A percentile compares a stretch with the other conserved stretches of the same genome.
Conservation (phyloP, 2,797 vertebrate species). For the Hypotaenidia philippensis region DNA sequence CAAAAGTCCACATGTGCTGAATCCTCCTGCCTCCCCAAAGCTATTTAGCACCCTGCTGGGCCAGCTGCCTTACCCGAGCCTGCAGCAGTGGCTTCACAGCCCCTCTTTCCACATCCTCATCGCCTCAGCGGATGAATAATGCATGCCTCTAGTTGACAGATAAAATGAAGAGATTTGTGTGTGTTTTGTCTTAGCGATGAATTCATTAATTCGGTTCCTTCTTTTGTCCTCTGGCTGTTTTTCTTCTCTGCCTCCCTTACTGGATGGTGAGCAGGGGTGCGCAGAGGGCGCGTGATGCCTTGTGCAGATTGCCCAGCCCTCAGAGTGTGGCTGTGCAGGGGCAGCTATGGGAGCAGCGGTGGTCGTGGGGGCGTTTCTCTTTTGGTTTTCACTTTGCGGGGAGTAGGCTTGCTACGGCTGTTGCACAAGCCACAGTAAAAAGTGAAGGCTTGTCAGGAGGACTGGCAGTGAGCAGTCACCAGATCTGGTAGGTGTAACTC, state of each 20-base stretch:
- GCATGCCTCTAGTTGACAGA: constrained; percentile 64
- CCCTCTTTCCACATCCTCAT: constrained; percentile 49
- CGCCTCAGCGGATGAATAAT: constrained; percentile 75
- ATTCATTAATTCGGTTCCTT: constrained; percentile 76
- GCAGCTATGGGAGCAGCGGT: neutral
- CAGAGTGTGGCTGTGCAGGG: neutral
- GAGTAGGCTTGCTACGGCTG: neutral
- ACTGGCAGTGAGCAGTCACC: neutral
- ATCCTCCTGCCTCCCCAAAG: neutral
- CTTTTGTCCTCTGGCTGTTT: constrained; percentile 13
- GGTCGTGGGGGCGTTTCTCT: neutral
- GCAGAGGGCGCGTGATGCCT: neutral
- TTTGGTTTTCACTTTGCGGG: neutral
- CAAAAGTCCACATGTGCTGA: neutral
- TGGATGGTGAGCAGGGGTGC: neutral
- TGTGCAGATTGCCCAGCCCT: neutral
- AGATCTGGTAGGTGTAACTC: neutral
- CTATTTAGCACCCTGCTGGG: constrained; percentile 16
- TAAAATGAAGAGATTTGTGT: constrained; percentile 77
- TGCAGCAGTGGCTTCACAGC: constrained; percentile 39
- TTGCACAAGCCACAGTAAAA: neutral
- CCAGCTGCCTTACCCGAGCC: constrained; percentile 48
- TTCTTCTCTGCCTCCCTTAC: neutral
- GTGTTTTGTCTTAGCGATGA: constrained; percentile 70
- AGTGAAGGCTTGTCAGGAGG: neutral